phyloP scores from a whole-genome alignment of 2,797 vertebrate species.

The Allobates femoralis region DNA sequence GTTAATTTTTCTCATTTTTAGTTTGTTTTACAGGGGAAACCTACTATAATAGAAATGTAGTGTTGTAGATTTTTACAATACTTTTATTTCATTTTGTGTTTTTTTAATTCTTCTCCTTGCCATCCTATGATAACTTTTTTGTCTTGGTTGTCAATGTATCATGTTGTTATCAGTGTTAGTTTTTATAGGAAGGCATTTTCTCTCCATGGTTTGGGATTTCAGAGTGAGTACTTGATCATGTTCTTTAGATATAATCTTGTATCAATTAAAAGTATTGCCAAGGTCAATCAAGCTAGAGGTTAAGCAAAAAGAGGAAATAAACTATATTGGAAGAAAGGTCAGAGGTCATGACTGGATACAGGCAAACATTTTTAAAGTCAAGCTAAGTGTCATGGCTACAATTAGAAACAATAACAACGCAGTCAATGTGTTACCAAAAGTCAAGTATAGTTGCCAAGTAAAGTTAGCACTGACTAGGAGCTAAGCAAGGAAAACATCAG shows the following conservation, averaged over 20 bases:
- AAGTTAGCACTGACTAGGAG: not conserved
- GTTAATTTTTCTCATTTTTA: not conserved
- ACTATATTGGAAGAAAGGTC: not conserved
- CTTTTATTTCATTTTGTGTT: not conserved
- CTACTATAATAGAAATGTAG: not conserved
- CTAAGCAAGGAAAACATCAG: not conserved
- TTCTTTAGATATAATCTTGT: not conserved
- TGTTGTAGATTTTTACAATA: not conserved
- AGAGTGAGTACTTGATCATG: not conserved
- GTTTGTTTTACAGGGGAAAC: not conserved
- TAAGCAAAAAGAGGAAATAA: not conserved
- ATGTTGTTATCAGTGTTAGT: not conserved
- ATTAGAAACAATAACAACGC: conserved; percentile 2
- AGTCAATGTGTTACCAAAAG: not conserved
- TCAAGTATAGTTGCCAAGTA: not conserved
- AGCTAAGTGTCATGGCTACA: not conserved
- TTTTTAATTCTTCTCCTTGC: not conserved
- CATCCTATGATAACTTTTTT: not conserved
- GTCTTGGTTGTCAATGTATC: not conserved
- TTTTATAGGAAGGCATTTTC: too few relatives aligned
- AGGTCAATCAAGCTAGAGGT: not conserved
- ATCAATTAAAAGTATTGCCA: not conserved
- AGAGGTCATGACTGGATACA: not conserved
- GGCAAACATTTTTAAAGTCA: not conserved
- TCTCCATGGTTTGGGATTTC: not conserved